These are phyloP conservation scores for Chironex yamaguchii DNA, from an alignment of 30 jellyfish, hydroid and myxozoan species.

Conservation along the genomic window DNA sequence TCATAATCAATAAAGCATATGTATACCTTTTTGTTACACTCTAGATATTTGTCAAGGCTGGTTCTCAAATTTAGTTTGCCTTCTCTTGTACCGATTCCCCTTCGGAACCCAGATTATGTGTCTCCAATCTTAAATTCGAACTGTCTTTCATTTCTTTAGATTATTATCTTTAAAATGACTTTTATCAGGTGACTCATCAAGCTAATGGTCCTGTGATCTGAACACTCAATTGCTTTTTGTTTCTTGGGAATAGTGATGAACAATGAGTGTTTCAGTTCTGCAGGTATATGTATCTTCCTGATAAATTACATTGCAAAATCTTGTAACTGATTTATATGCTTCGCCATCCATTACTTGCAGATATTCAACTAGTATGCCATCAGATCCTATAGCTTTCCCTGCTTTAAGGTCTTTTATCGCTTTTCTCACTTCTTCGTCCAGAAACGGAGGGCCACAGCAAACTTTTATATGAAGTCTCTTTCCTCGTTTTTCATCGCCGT, in stretches of 20 bases:
- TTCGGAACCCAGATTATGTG: neutral
- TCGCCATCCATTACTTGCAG: neutral
- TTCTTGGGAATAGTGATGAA: conserved; percentile 27
- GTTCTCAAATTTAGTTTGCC: conserved; percentile 5
- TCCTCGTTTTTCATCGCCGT: neutral
- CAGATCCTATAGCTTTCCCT: conserved; percentile 11
- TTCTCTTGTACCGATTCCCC: conserved; percentile 29
- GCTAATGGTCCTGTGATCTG: conserved; percentile 22
- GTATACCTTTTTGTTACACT: neutral
- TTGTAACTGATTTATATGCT: neutral
- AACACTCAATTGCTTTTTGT: conserved; percentile 20
- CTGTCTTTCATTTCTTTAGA: neutral
- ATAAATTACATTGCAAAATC: neutral
- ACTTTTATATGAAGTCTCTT: neutral
- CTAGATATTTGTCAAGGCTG: neutral
- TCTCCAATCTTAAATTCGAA: neutral
- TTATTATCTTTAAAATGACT: neutral
- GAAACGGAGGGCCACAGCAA: neutral
- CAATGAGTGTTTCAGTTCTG: neutral
- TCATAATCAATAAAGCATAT: conserved; percentile 26
- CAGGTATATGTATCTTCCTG: neutral
- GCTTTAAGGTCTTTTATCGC: neutral
- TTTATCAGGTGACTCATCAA: conserved; percentile 24
- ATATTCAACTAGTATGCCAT: neutral
- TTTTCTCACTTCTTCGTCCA: neutral